phyloP scores from a whole-genome alignment of 1,140 invertebrate genomes.

The Panonychus citri region DNA sequence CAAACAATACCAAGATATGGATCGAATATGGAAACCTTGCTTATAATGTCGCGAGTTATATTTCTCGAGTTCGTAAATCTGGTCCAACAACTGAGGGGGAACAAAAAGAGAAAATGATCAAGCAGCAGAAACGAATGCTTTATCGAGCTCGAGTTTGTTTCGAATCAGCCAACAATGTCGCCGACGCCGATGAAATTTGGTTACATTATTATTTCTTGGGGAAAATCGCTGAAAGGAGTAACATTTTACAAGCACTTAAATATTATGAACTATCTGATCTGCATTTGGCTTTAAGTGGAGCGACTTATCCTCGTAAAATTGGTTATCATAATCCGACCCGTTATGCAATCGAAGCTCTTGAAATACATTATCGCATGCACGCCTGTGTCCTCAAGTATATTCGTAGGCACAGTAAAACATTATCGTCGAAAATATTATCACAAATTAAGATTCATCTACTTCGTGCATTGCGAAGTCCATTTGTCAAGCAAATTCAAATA shows the following conservation, averaged over 20 bases:
- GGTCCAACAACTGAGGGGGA: conserved; percentile 35
- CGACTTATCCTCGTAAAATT: conserved; percentile 61
- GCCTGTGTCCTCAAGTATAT: conserved; percentile 61
- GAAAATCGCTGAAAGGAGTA: conserved; percentile 63
- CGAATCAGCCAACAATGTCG: conserved; percentile 35
- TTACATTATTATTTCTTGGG: conserved; percentile 74
- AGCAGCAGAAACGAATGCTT: conserved; percentile 44
- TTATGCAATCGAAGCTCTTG: conserved; percentile 65
- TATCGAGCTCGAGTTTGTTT: conserved; percentile 52
- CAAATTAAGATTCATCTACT: conserved; percentile 4
- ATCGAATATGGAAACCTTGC: conserved; percentile 68
- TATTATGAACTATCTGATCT: conserved; percentile 19
- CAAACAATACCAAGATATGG: conserved; percentile 43
- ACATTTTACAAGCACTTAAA: conserved; percentile 23
- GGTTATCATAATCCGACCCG: conserved; percentile 55
- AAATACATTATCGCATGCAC: conserved; percentile 41
- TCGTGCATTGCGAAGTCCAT: conserved; percentile 3
- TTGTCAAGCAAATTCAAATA: not conserved
- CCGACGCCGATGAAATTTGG: conserved; percentile 45
- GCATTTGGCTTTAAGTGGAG: conserved; percentile 49
- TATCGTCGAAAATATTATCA: not conserved
- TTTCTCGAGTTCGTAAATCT: conserved; percentile 35
- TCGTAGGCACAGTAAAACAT: conserved; percentile 22
- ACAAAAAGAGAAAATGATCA: conserved; percentile 33
- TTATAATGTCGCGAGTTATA: conserved; percentile 64